Conservation (phyloP, 2,797 vertebrate genomes). For the Lemur catta region DNA sequence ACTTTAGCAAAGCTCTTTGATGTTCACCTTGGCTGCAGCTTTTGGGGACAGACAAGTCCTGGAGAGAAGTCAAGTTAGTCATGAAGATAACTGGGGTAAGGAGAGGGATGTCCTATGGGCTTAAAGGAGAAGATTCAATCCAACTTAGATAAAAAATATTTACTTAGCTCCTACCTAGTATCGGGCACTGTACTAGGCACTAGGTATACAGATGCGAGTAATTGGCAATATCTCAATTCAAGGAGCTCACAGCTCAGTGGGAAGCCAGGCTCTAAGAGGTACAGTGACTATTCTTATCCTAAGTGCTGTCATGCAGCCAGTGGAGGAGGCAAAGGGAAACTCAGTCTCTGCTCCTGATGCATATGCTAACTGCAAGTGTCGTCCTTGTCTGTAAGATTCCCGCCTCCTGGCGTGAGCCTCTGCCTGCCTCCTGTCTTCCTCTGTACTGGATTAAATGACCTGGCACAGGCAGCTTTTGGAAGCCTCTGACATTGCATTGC, state of each 20-base stretch:
- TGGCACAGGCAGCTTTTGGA: not conserved
- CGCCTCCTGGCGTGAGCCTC: no score
- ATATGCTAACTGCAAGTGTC: not conserved
- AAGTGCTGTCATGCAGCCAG: not conserved
- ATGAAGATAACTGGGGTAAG: not conserved
- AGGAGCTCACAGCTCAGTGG: not conserved
- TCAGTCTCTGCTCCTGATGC: not conserved
- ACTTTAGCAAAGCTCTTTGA: not conserved
- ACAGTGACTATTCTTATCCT: rapidly evolving
- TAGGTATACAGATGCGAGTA: not conserved
- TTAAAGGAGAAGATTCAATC: not conserved
- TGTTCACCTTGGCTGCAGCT: not conserved
- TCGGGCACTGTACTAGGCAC: not conserved
- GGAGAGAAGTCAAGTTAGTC: not conserved
- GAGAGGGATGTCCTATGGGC: rapidly evolving
- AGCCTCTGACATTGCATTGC: not conserved
- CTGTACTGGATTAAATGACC: not conserved
- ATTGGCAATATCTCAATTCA: not conserved
- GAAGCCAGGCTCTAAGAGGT: not conserved
- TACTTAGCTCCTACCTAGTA: not conserved
- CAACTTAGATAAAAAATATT: not conserved
- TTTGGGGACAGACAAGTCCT: not conserved
- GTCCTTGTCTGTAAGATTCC: rapidly evolving
- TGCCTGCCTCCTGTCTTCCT: not conserved
- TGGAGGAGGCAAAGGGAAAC: not conserved